Evolutionary conservation across 2,797 vertebrate genomes (phyloP).

Genomic region (Chelon auratus): DNA sequence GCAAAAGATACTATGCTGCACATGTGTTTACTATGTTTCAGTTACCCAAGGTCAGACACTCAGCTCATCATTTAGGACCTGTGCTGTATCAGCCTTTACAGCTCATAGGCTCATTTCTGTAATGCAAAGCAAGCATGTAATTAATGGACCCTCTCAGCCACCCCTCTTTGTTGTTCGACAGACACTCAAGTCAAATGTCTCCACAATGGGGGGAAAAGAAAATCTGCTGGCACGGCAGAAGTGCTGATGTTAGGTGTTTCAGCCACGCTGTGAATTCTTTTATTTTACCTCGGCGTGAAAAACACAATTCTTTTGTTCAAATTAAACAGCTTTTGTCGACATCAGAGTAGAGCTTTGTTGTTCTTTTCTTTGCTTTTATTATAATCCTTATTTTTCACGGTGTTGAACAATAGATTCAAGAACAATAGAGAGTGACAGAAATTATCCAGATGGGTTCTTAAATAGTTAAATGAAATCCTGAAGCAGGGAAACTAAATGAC

Average conservation of each 20-base stretch:
- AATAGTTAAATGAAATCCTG: slow-evolving; percentile 22
- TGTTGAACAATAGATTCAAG: slow-evolving; percentile 64
- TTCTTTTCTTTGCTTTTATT: slow-evolving; percentile 38
- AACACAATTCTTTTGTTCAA: slow-evolving; percentile 59
- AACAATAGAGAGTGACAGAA: slow-evolving; percentile 60
- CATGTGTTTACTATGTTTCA: slow-evolving; percentile 76
- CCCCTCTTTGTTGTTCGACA: slow-evolving; percentile 84
- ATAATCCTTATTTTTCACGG: slow-evolving; percentile 46
- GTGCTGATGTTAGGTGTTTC: slow-evolving; percentile 81
- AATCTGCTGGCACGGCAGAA: slow-evolving; percentile 79
- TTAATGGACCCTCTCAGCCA: slow-evolving; percentile 82
- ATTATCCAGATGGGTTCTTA: slow-evolving; percentile 41
- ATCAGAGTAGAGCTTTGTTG: slow-evolving; percentile 34
- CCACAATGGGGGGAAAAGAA: slow-evolving; percentile 77
- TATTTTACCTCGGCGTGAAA: slow-evolving; percentile 53
- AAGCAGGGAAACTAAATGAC: slow-evolving; percentile 29
- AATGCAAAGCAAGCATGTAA: slow-evolving; percentile 85
- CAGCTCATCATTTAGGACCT: slow-evolving; percentile 75
- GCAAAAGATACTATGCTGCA: slow-evolving; percentile 17
- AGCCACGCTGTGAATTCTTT: slow-evolving; percentile 59
- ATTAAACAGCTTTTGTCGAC: slow-evolving; percentile 49
- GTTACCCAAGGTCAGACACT: slow-evolving; percentile 80
- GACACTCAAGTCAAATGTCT: slow-evolving; percentile 84
- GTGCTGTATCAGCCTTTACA: slow-evolving; percentile 73
- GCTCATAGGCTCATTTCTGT: slow-evolving; percentile 78